Evolutionary conservation across 2,797 vertebrate genomes (phyloP), one percentile per base, ranked within the genome.

Genomic region (Galagoides demidoff): DNA sequence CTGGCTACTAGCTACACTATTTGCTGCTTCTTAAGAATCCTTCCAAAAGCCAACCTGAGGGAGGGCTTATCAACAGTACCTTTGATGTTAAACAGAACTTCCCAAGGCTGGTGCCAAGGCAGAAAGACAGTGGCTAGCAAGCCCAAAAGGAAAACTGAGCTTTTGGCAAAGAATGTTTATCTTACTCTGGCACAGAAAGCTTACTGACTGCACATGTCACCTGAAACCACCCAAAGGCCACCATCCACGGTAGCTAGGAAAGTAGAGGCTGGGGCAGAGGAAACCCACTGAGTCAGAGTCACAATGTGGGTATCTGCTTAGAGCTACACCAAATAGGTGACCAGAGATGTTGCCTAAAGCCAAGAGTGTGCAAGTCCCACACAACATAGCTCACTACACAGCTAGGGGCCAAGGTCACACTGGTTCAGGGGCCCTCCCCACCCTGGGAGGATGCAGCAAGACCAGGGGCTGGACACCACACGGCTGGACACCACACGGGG

Each of bases 401-500:
- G 63, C 74, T 14, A 23, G 88, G 20, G 20, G 25, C 20, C 77
- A n/a, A 7, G 34, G 59, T 9, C 1, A 0, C 39, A n/a, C 49
- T 31, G 1, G 29, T 13, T 74, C 59, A 34, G 43, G 43, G 64
- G 49, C 9, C 71, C 7, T 39, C 74, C 1, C 0, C 2, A 55
- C 0, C 0, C 2, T 29, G n/a, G 43, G 0, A 49, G 43, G 34
- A 4, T 0, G 0, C 1, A 0, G 25, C 17, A 29, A 37, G 52
- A 61, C 25, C 25, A 0, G 1, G 0, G 39, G 64, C 13, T 4
- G 20, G 31, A 61, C 2, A 1, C 49, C 16, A 39, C 6, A 10
- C 7, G 55, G 43, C 13, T 4, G 20, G 31, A 61, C 2, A 1
- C 49, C 16, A 39, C 6, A 10, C 7, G 55, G 43, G 17, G 37